These are phyloP conservation scores for Hymenopus coronatus DNA, from an alignment of 2,888 invertebrate species.

Conservation along the genomic window DNA sequence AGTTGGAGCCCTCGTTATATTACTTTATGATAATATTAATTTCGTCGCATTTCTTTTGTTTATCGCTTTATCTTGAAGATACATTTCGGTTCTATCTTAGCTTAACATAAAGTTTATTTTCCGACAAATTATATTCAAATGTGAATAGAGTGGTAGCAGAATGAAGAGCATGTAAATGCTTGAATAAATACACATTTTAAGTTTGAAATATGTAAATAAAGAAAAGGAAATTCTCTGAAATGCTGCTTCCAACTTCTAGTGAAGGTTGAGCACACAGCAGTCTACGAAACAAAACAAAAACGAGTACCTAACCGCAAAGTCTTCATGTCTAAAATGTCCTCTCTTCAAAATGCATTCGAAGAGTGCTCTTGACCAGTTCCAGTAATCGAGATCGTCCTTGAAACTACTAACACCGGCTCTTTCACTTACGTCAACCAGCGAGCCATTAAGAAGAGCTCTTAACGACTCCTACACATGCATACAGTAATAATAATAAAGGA, in stretches of 20 bases:
- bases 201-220: not conserved
- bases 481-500: not conserved
- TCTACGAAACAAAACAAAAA: not conserved
- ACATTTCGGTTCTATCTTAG: no score
- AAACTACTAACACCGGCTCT: not conserved
- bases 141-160: no score
- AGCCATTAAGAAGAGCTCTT: not conserved
- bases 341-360: not conserved
- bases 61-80: no score
- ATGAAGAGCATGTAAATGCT: no score
- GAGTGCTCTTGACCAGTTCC: not conserved
- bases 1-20: no score
- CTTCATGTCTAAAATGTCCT: not conserved
- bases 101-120: no score
- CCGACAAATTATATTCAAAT: no score
- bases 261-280: not conserved
- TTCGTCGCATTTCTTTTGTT: no score
- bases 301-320: not conserved
- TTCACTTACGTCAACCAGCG: not conserved
- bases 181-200: no score
- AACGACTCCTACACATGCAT: not conserved
- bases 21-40: no score
- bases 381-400: not conserved
- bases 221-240: not conserved
- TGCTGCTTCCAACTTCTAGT: not conserved